Conservation (phyloP, 92 coral and sea anemone species). For the Diadumene lineata region DNA sequence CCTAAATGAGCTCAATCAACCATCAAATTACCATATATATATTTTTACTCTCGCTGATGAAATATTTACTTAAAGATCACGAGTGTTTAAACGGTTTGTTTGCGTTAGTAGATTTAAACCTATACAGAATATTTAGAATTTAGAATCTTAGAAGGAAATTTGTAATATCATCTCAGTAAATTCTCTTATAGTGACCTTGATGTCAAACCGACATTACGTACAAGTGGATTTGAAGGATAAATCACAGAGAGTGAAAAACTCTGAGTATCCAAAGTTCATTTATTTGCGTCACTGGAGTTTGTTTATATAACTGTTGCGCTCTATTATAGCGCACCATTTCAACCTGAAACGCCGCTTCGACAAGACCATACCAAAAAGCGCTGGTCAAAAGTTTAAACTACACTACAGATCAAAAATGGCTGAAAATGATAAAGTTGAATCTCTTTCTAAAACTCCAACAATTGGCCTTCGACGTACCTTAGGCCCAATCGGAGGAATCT, state of each 20-base stretch:
- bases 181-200: too few species aligned
- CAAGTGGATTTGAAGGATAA: too few species aligned
- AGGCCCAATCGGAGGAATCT: slow-evolving; percentile 48
- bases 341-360: background rate
- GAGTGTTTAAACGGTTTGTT: background rate
- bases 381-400: background rate
- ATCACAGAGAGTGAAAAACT: too few species aligned
- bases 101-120: background rate
- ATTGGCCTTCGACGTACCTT: slow-evolving; percentile 41
- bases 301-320: background rate
- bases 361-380: background rate
- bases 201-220: too few species aligned
- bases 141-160: too few species aligned
- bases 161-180: too few species aligned
- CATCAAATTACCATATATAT: too few species aligned
- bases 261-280: too few species aligned
- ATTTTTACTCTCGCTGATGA: background rate
- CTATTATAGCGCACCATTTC: too few species aligned
- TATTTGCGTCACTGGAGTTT: slow-evolving; percentile 4
- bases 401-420: background rate
- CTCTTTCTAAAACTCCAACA: background rate
- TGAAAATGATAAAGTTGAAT: too few species aligned
- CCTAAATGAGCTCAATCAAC: too few species aligned
- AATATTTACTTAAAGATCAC: slow-evolving; percentile 2
- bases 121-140: too few species aligned